Base-by-base conservation (phyloP, 2,888 invertebrate species). In the Drosophila colorata region DNA sequence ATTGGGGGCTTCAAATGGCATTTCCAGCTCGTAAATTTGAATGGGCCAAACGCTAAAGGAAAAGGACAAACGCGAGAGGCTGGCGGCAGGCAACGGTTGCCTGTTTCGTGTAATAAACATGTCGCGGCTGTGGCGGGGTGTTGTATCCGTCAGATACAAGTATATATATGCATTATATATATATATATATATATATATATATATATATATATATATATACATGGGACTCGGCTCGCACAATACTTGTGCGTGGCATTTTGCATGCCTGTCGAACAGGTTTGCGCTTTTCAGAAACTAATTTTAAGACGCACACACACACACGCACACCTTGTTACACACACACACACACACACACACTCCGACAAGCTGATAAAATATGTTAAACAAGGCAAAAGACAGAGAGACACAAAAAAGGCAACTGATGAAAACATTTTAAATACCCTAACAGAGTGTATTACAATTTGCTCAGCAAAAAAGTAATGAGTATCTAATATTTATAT, bases 21-120 rank as follows among this genome's bases (percentile, higher is more conserved):
- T 79, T 78, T 78, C 78, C 78, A 78, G 78, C 79, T 79, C 79
- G 76, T 78, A 78, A 78, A 79, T 79, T 78, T 79, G 69, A 78
- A 78, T 78, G 78, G 79, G 73, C 46, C 48, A 69, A 41, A 44
- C 28, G 28, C 28, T 28, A 25, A 41, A 46, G 33, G 9, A 57
- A 66, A 74, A 65, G 58, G 61, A 65, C 48, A 44, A 65, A 41
- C 28, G 8, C 35, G 47, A 35, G 16, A 6, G 28, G 31, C 18
- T 20, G 23, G 38, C 16, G 20, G 25, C 28, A 35, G 37, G 9
- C 38, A 31, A 16, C 38, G 56, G 28, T 47, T 37, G 53, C 35
- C 38, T 65, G 40, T 52, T 55, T 46, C 43, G 28, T 74, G 49
- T 55, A 61, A 70, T 66, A 74, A 75, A 67, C 74, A 75, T 75